Base-by-base conservation (phyloP, 2,888 invertebrate genomes). In the Andrena chrysosceles region DNA sequence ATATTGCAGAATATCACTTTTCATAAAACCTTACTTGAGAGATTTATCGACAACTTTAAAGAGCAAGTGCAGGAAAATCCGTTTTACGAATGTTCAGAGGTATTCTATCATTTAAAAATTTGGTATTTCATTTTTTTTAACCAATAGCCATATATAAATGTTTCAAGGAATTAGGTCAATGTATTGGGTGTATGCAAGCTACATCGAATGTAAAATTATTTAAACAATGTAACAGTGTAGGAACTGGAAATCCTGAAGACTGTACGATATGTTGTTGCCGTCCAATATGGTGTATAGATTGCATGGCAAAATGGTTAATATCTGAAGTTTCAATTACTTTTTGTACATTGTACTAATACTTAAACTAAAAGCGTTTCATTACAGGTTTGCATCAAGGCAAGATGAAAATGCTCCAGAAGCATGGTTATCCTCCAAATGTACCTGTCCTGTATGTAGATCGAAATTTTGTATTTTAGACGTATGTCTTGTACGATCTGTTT, bases 211-310 rank as follows among this genome's bases (percentile, higher is more conserved):
- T 97, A 68, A 98, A 98, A 94, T 95, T 98, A 73, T 95, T 95
- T 86, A 97, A 96, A 89, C 95, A 95, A 73, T 98, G 98, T 92
- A 93, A 91, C 31, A 93, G 94, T 20, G 94, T 93, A 5, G 94
- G 95, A 68, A 95, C 94, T 20, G 91, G 91, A 49, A 91, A 93
- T 78, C 92, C 88, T 3, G 84, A 91, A 26, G 93, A 91, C 77
- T 96, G 96, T 90, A 93, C 92, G 20, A 94, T 93, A 70, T 97
- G 97, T 91, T 96, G 96, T 91, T 97, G 97, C 93, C 96, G 97
- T 71, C 98, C 98, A 31, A 96, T 98, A 96, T 98, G 98, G 98
- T 99, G 98, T 94, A 94, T 96, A 29, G 96, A 97, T 86, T 99
- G 98, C 93, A 96, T 98, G 95, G 97, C 96, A 0, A 96, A 96